Conservation (phyloP, 2,888 invertebrate species). For the Drosophila flavopinicola region DNA sequence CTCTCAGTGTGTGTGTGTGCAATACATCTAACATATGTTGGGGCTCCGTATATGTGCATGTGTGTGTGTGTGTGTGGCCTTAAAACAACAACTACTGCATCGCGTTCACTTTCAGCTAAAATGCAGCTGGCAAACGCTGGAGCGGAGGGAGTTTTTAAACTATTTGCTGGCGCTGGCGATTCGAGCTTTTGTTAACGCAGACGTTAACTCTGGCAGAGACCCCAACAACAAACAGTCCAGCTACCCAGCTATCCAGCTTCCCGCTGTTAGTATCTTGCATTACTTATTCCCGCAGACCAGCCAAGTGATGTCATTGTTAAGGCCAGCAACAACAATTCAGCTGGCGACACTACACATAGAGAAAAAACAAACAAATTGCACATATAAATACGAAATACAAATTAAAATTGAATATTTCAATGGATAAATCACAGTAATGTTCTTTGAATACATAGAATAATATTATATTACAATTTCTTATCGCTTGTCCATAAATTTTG, state of each 20-base stretch:
- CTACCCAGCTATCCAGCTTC: not conserved
- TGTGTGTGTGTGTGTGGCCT: no score
- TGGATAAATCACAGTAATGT: no score
- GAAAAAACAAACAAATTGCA: no score
- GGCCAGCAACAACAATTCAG: no score
- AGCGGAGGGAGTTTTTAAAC: no score
- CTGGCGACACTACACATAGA: no score
- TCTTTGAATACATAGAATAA: no score
- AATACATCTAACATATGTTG: constrained; percentile 27
- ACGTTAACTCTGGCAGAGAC: constrained; percentile 33
- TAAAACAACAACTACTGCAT: constrained; percentile 47
- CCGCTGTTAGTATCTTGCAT: constrained; percentile 16
- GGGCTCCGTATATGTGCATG: constrained; percentile 6
- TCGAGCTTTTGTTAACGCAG: constrained; percentile 51
- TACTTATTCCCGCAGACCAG: constrained; percentile 28
- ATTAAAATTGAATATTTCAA: no score
- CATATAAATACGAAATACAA: no score
- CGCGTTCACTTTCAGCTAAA: constrained; percentile 53
- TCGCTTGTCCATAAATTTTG: no score
- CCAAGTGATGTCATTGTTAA: constrained; percentile 54
- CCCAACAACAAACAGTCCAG: not conserved
- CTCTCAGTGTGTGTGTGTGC: constrained; percentile 12
- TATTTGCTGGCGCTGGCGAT: constrained; percentile 45
- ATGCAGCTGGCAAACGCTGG: constrained; percentile 36
- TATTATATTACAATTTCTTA: no score